These are phyloP conservation scores for Petrocephalus microphthalmus DNA, from an alignment of 2,113 vertebrate genomes.

Conservation along the genomic window DNA sequence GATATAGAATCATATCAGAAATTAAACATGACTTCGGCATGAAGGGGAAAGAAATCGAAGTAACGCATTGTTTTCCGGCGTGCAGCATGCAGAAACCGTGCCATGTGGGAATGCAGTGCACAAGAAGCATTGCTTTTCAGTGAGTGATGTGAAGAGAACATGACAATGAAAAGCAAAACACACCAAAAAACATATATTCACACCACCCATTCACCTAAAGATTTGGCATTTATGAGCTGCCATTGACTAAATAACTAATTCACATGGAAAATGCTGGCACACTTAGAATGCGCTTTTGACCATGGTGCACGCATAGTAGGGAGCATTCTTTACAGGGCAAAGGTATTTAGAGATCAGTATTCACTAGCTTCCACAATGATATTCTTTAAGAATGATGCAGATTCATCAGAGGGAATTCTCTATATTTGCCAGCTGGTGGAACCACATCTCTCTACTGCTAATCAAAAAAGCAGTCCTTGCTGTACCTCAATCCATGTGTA, in stretches of 20 bases:
- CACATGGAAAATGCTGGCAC: background rate
- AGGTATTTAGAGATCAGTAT: background rate
- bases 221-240: background rate
- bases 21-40: background rate
- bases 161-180: too few relatives aligned
- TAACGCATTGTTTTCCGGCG: too few relatives aligned
- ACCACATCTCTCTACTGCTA: background rate
- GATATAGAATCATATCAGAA: background rate
- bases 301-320: background rate
- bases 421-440: background rate
- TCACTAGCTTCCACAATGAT: background rate
- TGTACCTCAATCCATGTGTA: background rate
- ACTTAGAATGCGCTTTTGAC: background rate
- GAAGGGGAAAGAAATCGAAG: too few relatives aligned
- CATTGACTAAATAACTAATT: background rate
- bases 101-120: too few relatives aligned
- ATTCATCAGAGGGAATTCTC: background rate
- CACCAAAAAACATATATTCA: too few relatives aligned
- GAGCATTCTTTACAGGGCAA: background rate
- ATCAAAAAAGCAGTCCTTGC: background rate
- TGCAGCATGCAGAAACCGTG: too few relatives aligned
- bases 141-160: too few relatives aligned
- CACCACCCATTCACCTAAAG: too few relatives aligned
- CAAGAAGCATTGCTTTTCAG: too few relatives aligned
- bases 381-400: background rate